A percentile compares a stretch with the other conserved stretches of the same genome.
Conservation (phyloP, 2,888 invertebrate species). For the Pristionchus maxplancki region DNA sequence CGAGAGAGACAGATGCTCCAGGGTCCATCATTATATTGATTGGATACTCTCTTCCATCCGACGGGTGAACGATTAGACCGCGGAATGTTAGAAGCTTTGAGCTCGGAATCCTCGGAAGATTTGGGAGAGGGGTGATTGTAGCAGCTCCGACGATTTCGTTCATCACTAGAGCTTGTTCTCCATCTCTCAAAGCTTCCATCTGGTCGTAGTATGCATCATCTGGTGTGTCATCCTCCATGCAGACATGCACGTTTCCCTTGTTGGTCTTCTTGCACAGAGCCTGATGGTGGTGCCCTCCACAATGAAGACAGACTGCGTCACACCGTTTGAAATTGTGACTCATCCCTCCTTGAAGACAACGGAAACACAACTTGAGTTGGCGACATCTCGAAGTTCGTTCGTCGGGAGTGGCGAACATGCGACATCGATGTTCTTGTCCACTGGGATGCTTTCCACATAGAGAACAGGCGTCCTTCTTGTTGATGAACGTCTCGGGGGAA, state of each 20-base stretch:
- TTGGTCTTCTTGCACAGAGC: not conserved
- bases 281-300: not conserved
- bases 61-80: not conserved
- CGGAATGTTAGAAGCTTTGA: not conserved
- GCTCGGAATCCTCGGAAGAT: not conserved
- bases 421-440: not conserved
- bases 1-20: not conserved
- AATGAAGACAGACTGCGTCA: not conserved
- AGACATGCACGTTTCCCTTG: not conserved
- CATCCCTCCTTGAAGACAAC: not conserved
- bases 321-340: not conserved
- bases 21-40: not conserved
- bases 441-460: not conserved
- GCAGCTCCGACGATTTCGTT: not conserved
- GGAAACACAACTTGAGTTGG: not conserved
- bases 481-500: too few relatives aligned
- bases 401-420: not conserved
- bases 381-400: not conserved
- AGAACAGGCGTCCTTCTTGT: not conserved
- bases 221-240: not conserved
- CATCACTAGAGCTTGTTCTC: not conserved
- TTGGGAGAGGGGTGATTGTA: not conserved
- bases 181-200: not conserved
- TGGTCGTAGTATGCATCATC: not conserved
- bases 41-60: not conserved